Evolutionary conservation across 2,888 invertebrate species (phyloP), one percentile per base, ranked within the genome.

Genomic region (Thereva unica): DNA sequence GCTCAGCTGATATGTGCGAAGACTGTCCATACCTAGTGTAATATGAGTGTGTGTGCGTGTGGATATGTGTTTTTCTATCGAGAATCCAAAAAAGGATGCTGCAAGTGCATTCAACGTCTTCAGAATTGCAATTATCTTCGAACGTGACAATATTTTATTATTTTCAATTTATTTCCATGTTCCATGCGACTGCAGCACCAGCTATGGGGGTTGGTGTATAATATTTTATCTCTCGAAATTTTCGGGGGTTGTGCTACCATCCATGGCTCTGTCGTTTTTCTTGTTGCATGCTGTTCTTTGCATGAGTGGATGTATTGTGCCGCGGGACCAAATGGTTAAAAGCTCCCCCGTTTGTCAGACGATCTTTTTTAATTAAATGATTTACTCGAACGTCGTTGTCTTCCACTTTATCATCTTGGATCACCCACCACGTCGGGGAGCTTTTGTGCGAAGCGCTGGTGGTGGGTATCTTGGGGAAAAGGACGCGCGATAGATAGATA

Each of bases 91-190:
- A 42, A 42, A 42, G 23, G 45, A 34, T 40, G 40, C 37, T 56
- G 64, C 53, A 68, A 68, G 68, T 68, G 68, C 65, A 68, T 64
- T 68, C 65, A 68, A 53, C 65, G 68, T 68, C 68, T 56, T 66
- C 66, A 50, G 68, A 68, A 68, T 70, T 69, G 68, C 72, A 74
- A 73, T 73, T 73, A 74, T 69, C 70, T 68, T 57, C 52, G 70
- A 72, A 73, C 73, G 72, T 73, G 73, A 73, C 73, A 72, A 74
- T 73, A 73, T 73, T 73, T 74, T 72, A 73, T 73, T 72, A 73
- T 73, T 73, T 74, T 73, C 72, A 72, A 73, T 73, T 73, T 74
- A 72, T 72, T 71, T 71, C 67, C 71, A 68, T 67, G 65, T 66
- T 23, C 55, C 61, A 41, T 52, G 42, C 44, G 37, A 37, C 64